phyloP scores from a whole-genome alignment of 2,888 invertebrate species.

The Phlogophora meticulosa region DNA sequence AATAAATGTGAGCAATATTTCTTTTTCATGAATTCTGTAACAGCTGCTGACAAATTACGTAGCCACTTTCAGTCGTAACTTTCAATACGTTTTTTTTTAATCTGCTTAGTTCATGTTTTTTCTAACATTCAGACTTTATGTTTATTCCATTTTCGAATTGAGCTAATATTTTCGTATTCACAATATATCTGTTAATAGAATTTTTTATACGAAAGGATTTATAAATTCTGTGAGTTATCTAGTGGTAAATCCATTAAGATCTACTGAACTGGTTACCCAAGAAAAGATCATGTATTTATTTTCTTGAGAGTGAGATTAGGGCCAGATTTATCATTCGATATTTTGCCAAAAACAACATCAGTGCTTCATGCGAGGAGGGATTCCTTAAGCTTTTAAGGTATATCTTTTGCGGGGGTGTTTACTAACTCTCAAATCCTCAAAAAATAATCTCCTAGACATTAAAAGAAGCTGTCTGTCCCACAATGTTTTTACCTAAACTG shows the following conservation, averaged over 20 bases:
- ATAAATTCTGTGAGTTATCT: background rate
- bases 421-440: background rate
- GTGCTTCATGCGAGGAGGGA: background rate
- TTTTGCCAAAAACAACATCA: slow-evolving; percentile 4
- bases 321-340: slow-evolving; percentile 22
- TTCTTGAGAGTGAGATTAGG: slow-evolving; percentile 1
- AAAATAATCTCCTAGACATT: background rate
- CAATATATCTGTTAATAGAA: background rate
- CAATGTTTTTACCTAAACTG: background rate
- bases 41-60: slow-evolving; percentile 33
- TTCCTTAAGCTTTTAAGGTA: too few species aligned
- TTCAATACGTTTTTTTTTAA: slow-evolving; percentile 15
- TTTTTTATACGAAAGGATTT: background rate
- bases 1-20: slow-evolving; percentile 25
- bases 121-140: slow-evolving; percentile 9
- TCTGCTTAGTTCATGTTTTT: slow-evolving; percentile 2
- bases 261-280: background rate
- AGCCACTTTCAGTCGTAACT: slow-evolving; percentile 8
- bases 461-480: background rate
- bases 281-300: background rate
- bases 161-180: background rate
- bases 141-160: slow-evolving; percentile 15
- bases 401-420: slow-evolving; percentile 5
- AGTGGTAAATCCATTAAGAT: slow-evolving; percentile 1
- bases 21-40: slow-evolving; percentile 24